These are phyloP conservation scores for Lates japonicus DNA, from an alignment of 2,797 vertebrate species.

Conservation along the genomic window DNA sequence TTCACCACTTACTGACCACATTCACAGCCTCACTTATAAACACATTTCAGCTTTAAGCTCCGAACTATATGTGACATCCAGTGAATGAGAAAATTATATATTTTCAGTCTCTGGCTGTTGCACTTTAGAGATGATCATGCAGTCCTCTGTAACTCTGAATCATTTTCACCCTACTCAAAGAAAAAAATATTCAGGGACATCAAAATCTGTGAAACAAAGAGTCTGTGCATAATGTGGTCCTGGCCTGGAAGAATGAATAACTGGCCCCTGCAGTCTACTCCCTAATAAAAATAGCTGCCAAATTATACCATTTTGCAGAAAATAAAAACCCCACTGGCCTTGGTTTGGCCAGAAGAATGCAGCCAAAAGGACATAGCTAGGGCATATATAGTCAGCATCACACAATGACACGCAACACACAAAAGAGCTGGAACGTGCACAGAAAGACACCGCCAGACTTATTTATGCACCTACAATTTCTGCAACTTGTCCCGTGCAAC, in stretches of 20 bases:
- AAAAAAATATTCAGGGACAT: constrained; percentile 34
- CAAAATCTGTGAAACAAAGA: constrained; percentile 51
- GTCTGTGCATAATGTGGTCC: constrained; percentile 60
- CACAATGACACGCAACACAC: constrained; percentile 67
- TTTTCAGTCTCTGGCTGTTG: background rate
- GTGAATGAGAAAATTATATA: background rate
- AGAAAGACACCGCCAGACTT: constrained; percentile 34
- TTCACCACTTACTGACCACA: constrained; percentile 4
- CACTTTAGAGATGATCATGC: constrained; percentile 18
- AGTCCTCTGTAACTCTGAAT: constrained; percentile 7
- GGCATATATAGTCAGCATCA: constrained; percentile 72
- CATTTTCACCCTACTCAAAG: constrained; percentile 12
- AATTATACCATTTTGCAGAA: constrained; percentile 86
- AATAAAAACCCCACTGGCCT: constrained; percentile 74
- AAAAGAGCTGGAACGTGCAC: constrained; percentile 40
- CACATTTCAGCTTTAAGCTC: background rate
- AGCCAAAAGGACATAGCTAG: constrained; percentile 64
- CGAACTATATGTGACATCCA: constrained; percentile 1
- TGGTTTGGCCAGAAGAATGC: constrained; percentile 81
- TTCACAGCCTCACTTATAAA: background rate
- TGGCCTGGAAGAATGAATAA: constrained; percentile 58
- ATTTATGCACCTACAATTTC: constrained; percentile 59
- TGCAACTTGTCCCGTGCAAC: constrained; percentile 46
- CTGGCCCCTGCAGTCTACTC: constrained; percentile 72
- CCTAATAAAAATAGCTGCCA: constrained; percentile 85